Percentiles rank a stretch among this genome's conserved stretches.
phyloP scores from a whole-genome alignment of 2,888 invertebrate genomes.

The Tipula vernalis region DNA sequence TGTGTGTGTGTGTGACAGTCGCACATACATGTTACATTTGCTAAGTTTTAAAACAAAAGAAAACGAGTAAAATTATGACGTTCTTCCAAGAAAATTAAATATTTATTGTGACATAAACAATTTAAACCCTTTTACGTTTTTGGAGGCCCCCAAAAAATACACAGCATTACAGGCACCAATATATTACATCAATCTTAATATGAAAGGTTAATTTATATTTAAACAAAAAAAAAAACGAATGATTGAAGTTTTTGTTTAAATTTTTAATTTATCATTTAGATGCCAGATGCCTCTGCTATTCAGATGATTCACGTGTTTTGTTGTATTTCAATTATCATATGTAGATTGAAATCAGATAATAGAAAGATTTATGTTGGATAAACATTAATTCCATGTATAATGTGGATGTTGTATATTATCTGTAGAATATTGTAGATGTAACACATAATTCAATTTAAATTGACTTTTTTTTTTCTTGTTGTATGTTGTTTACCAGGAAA shows the following conservation, averaged over 20 bases:
- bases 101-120: not conserved
- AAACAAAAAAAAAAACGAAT: not conserved
- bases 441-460: not conserved
- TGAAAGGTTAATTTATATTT: not conserved
- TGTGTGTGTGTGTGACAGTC: not conserved
- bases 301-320: not conserved
- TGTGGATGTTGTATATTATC: not conserved
- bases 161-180: not conserved
- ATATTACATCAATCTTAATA: not conserved
- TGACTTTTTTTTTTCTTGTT: not conserved
- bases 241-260: not conserved
- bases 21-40: not conserved
- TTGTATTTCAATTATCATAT: not conserved
- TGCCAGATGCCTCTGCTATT: not conserved
- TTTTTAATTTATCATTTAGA: not conserved
- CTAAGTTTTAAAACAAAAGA: not conserved
- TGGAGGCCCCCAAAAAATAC: not conserved
- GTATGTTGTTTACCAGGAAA: not conserved
- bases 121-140: not conserved
- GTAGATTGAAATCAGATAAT: not conserved
- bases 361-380: not conserved
- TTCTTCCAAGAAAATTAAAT: not conserved
- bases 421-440: no score
- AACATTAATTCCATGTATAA: not conserved
- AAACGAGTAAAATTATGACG: not conserved